Base-by-base conservation (phyloP, 2,113 vertebrate genomes). In the Dicrurus megarhynchus region DNA sequence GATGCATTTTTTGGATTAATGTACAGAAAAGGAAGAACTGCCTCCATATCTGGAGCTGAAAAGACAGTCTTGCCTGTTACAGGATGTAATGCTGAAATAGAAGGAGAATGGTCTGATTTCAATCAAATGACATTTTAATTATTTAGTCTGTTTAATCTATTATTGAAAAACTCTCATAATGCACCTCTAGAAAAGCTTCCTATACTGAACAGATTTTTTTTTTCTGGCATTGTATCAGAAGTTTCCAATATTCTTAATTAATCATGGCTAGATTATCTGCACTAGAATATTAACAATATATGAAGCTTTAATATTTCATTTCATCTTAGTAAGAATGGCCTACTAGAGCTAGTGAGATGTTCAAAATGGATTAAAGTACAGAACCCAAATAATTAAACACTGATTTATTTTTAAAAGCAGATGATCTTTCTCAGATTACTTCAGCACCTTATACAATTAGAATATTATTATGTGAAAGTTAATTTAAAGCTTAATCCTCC, bases 91-190 rank as follows among this genome's bases (percentile, higher is more conserved):
- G 49, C 39, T 17, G 3, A 94, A 81, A 73, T 82, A 46, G 27
- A 87, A 63, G 44, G 61, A 89, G 42, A 94, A 69, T 24, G 6
- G 32, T 87, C 69, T 90, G 79, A 84, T 90, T 87, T 92, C 75
- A 88, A 57, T 90, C 74, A 94, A 89, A 69, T 67, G 13, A 22
- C 55, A 73, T 82, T 90, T 96, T 80, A 94, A 92, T 90, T 94
- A 96, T 93, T 94, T 93, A 96, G 32, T 63, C 53, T 41, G 12
- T 84, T 87, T 89, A 88, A 96, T 96, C 52, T 77, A 81, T 93
- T 95, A 86, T 93, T 93, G 79, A 96, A 96, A 92, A 90, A 41
- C 26, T 67, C 32, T 41, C 26, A 78, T 60, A 92, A 89, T 11
- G 3, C 50, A 83, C 47, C 35, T 78, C 17, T 67, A 67, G 52